Evolutionary conservation across 2,888 invertebrate species (phyloP), one percentile per base, ranked within the genome.

Genomic region (Agonopterix subpropinquella): DNA sequence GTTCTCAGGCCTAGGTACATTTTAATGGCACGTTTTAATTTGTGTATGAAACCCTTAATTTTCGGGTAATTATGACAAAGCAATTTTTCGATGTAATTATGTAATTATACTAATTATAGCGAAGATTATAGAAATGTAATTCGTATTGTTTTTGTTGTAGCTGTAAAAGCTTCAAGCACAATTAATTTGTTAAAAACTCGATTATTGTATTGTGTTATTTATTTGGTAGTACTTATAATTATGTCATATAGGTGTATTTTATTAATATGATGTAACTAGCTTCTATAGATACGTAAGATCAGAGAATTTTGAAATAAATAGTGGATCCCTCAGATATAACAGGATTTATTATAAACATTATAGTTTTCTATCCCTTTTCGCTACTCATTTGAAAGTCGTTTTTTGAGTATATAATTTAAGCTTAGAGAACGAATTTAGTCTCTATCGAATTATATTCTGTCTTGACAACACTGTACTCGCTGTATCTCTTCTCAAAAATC

Each of bases 401-500:
- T 28, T 28, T 28, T 28, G 7, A 28, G 28, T 28, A 28, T 28
- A 28, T 18, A 37, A 37, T 39, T 39, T 39, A 39, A n/a, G 9
- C n/a, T 39, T 39, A n/a, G 39, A n/a, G n/a, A 39, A 13, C 15
- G 49, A 45, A 39, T 56, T 54, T 39, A 52, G 44, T 62, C 53
- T 66, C 50, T 64, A 47, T 64, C 53, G 50, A 59, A 58, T 49
- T 45, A 54, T 60, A 54, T 55, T 50, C 41, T 61, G 75, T 81
- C 77, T 83, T 80, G 83, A 79, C 78, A 79, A 78, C 80, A 80
- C 77, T 73, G 64, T 66, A 54, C 50, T 51, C 44, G 39, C 47
- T 53, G 52, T 55, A 53, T 63, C 13, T 57, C 58, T 62, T 57
- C 50, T 59, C 51, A 64, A 59, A 58, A 67, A 68, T 65, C 58